Evolutionary conservation across 2,113 vertebrate genomes (phyloP), one percentile per base, ranked within the genome.

Genomic region (Probosciger aterrimus): DNA sequence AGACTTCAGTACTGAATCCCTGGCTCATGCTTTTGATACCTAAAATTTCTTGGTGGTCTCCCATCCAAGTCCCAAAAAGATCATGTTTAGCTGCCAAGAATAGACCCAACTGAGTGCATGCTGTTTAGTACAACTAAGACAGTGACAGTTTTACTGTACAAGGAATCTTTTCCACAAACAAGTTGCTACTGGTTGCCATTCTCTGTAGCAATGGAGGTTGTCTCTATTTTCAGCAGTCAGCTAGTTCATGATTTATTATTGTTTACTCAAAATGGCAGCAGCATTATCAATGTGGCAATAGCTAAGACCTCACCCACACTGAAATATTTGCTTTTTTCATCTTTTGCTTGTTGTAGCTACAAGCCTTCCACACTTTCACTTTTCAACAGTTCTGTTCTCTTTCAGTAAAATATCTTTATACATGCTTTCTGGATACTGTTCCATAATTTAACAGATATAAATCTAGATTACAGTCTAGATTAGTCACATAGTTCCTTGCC

Each of bases 31-130:
- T 7, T 92, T 82, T 59, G n/a, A 59, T n/a, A 41, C 19, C 3
- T 44, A 44, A 78, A 78, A 70, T 78, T 70, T 85, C 37, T 14
- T 25, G 10, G 7, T 50, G 4, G 5, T 68, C 5, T 52, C 15
- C 24, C 4, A 39, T 17, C 8, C 18, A 62, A 39, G 35, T 41
- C 9, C 8, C 7, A 7, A 47, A 35, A 77, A 75, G 11, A 2
- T 6, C 27, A 35, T 23, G 35, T 18, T 31, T 57, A 67, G 1
- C 7, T 91, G 16, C 8, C 7, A 81, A 19, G 30, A 49, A 30
- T 3, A 28, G 1, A 63, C 5, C 6, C 4, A 22, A 23, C 1
- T 11, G 10, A 49, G 7, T 19, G 49, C 17, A 23, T n/a, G 28
- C 6, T 63, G 9, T 44, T 69, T 47, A 65, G 27, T 20, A 14